Conservation (phyloP, 1,140 invertebrate species). For the Temnothorax longispinosus region DNA sequence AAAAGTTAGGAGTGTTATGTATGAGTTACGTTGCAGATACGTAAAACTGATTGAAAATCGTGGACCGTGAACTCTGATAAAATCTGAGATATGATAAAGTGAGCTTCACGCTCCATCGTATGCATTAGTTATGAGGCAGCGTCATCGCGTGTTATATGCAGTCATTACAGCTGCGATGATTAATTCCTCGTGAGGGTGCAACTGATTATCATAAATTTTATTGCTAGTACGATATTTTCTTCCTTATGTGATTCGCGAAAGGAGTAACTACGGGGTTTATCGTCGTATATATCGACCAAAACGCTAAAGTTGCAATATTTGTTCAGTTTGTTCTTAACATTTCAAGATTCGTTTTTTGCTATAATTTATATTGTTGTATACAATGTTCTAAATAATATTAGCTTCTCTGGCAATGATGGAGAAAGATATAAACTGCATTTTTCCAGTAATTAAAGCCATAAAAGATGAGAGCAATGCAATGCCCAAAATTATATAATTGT, state of each 20-base stretch:
- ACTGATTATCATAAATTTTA: constrained; percentile 72
- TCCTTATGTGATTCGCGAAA: constrained; percentile 19
- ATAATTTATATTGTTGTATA: not conserved
- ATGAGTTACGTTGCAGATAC: constrained; percentile 53
- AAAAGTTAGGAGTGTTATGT: constrained; percentile 37
- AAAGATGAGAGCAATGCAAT: not conserved
- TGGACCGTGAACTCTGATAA: constrained; percentile 52
- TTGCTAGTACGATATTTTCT: constrained; percentile 37
- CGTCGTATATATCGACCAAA: not conserved
- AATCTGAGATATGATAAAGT: constrained; percentile 53
- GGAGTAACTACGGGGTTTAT: constrained; percentile 6
- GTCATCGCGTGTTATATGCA: constrained; percentile 54
- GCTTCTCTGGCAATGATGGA: not conserved
- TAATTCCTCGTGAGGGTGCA: constrained; percentile 69
- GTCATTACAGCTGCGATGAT: constrained; percentile 65
- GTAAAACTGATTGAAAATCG: constrained; percentile 60
- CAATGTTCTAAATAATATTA: not conserved
- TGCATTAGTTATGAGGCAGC: constrained; percentile 62
- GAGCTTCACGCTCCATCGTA: constrained; percentile 50
- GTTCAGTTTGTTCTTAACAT: not conserved
- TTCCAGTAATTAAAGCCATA: not conserved
- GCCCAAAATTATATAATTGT: not conserved
- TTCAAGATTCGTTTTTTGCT: not conserved
- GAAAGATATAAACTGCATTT: not conserved
- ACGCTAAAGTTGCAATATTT: not conserved